These are phyloP conservation scores for Gambusia holbrooki DNA, from an alignment of 2,113 vertebrate genomes.

Conservation along the genomic window DNA sequence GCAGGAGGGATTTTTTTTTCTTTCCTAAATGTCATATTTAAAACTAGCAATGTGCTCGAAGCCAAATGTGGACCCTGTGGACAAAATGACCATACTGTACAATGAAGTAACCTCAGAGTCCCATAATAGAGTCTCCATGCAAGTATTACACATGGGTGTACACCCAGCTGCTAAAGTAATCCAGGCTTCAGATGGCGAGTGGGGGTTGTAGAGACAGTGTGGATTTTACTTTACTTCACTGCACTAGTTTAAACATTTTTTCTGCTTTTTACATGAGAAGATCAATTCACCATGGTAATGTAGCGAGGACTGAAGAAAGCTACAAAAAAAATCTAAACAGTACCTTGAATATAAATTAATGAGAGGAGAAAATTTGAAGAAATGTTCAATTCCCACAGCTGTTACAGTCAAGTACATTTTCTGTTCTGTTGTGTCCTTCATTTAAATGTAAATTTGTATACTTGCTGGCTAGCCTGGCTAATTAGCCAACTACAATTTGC, in stretches of 20 bases:
- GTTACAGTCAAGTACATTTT: neutral
- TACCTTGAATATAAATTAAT: neutral
- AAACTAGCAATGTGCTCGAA: constrained; percentile 47
- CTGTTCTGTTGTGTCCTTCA: neutral
- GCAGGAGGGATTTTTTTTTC: constrained; percentile 48
- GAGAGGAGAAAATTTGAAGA: neutral
- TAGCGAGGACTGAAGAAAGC: constrained; percentile 47
- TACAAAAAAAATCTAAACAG: too few species aligned
- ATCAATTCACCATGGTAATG: constrained; percentile 13
- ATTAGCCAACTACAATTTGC: too few species aligned
- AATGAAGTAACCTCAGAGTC: constrained; percentile 68
- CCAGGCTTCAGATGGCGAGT: constrained; percentile 40
- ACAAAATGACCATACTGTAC: constrained; percentile 67
- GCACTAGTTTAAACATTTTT: constrained; percentile 68
- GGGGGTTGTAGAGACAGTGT: constrained; percentile 59
- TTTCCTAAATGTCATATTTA: constrained; percentile 59
- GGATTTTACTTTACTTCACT: constrained; percentile 2
- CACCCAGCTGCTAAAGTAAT: constrained; percentile 74
- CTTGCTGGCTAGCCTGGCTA: too few species aligned
- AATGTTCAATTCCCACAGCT: neutral
- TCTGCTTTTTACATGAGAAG: constrained; percentile 56
- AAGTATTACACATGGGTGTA: constrained; percentile 32
- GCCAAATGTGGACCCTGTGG: constrained; percentile 62
- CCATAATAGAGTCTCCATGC: constrained; percentile 33
- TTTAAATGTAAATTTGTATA: neutral